Evolutionary conservation across 2,113 vertebrate genomes (phyloP).

Genomic region (Scomber japonicus): DNA sequence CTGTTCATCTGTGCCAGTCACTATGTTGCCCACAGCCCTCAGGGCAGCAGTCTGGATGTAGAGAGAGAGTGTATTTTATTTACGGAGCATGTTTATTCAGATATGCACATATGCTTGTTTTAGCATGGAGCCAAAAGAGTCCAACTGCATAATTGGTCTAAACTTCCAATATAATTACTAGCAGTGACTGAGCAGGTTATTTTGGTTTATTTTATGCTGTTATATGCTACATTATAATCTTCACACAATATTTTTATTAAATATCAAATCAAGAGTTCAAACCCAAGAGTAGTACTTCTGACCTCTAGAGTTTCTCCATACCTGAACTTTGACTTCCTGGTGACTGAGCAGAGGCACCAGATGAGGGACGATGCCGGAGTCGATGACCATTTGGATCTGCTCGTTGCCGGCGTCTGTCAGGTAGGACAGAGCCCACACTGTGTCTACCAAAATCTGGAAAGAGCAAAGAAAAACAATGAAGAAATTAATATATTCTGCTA

Average conservation of each 20-base stretch:
- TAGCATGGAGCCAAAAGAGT: not conserved
- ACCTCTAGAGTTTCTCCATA: conserved; percentile 64
- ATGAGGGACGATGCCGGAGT: conserved; percentile 96
- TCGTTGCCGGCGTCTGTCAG: conserved; percentile 98
- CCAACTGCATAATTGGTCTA: not conserved
- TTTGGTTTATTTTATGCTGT: not conserved
- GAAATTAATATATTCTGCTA: not conserved
- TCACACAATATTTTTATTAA: not conserved
- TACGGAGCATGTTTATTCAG: not conserved
- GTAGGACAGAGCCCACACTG: conserved; percentile 98
- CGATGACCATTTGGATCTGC: conserved; percentile 99
- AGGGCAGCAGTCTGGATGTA: conserved; percentile 92
- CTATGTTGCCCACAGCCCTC: conserved; percentile 97
- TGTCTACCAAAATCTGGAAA: conserved; percentile 96
- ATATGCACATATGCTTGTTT: not conserved
- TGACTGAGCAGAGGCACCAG: conserved; percentile 98
- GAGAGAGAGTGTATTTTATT: conserved; percentile 9
- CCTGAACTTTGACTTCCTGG: conserved; percentile 99
- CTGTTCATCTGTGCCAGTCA: conserved; percentile 98
- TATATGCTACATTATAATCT: not conserved
- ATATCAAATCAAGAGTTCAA: too few relatives aligned
- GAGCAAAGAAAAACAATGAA: not conserved
- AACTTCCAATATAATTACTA: too few relatives aligned
- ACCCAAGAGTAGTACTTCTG: too few relatives aligned
- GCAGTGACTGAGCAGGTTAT: not conserved